Evolutionary conservation across 2,888 invertebrate genomes (phyloP), one percentile per base, ranked within the genome.

Genomic region (Caenorhabditis wallacei): DNA sequence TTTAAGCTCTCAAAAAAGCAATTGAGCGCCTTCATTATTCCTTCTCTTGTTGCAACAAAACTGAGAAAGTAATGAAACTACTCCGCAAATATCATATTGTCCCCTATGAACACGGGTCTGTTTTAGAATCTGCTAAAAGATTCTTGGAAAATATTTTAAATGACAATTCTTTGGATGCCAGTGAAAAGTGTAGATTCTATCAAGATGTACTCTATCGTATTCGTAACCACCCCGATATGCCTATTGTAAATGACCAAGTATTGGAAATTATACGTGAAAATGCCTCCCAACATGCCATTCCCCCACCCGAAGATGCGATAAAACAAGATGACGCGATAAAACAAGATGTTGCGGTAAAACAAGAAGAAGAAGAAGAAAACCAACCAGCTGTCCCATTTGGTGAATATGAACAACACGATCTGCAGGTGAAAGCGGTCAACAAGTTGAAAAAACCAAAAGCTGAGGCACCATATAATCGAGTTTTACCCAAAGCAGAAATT

Each of bases 161-260:
- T 1, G 53, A 68, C 16, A 2, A 26, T 2, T 37, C 24, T 0
- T 4, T 69, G 24, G 46, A 69, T 13, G 2, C 53, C 2, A 30
- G 43, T 2, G 37, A 20, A 22, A 54, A 57, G n/a, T 40, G 43
- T 20, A 22, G 69, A 8, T 69, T 69, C n/a, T 69, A 56, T 37
- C 66, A 66, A 53, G 69, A 69, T 40, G 18, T 69, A 24, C 43
- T 69, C 8, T 69, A 16, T n/a, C 56, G 69, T 2, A 69, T 69
- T 40, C 69, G 69, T 20, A 35, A 69, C 5, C 35, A 37, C 18
- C 53, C 30, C n/a, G 53, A 68, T n/a, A 7, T 54, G 35, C 56
- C 69, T 2, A 56, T 69, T 37, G 69, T 56, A 0, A 66, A 66
- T 20, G 51, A 46, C 2, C 26, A 46, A 20, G 26, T 61, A 7